These are phyloP conservation scores for Beris chalybata DNA, from an alignment of 2,888 invertebrate genomes.

Conservation along the genomic window DNA sequence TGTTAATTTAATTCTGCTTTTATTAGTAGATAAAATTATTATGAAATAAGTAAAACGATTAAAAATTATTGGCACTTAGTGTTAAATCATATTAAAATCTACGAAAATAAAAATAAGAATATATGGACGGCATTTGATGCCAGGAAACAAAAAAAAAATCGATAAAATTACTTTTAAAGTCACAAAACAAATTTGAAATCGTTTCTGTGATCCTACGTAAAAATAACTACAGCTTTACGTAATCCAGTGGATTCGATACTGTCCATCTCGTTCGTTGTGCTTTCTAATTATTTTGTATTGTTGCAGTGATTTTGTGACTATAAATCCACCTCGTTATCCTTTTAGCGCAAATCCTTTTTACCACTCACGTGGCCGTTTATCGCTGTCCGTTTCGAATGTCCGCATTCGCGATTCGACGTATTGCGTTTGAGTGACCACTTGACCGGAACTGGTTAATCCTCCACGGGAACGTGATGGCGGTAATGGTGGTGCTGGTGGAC, in stretches of 20 bases:
- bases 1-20: not conserved
- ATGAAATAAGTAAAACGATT: not conserved
- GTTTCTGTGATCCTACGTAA: constrained; percentile 1
- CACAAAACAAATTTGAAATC: not conserved
- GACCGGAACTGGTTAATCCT: constrained; percentile 37
- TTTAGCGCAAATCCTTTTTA: constrained; percentile 26
- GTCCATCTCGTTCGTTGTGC: too few species aligned
- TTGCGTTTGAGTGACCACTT: constrained; percentile 50
- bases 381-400: constrained; percentile 37
- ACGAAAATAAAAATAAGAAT: not conserved
- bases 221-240: not conserved
- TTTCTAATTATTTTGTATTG: too few species aligned
- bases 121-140: constrained; percentile 4
- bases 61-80: constrained; percentile 37
- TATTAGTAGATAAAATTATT: not conserved
- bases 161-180: too few species aligned
- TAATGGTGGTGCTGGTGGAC: constrained; percentile 42
- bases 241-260: too few species aligned
- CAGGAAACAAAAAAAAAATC: not conserved
- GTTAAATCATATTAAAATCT: constrained; percentile 7
- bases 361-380: constrained; percentile 38
- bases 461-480: constrained; percentile 47
- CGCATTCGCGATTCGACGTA: constrained; percentile 48
- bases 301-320: too few species aligned
- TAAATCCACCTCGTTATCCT: not conserved